phyloP scores from a whole-genome alignment of 2,888 invertebrate species.

The Eulithis prunata region DNA sequence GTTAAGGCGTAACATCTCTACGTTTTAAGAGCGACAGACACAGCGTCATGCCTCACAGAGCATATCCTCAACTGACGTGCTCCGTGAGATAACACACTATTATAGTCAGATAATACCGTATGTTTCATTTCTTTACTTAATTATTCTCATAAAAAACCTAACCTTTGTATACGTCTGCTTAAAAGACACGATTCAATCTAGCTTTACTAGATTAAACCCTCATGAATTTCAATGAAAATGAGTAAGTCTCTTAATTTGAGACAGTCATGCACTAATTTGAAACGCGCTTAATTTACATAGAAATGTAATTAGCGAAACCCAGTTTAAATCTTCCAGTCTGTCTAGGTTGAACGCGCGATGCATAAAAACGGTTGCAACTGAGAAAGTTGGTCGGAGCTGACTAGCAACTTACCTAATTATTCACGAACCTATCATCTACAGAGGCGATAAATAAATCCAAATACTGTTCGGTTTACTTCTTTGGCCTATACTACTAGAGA shows the following conservation, averaged over 20 bases:
- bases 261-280: slow-evolving; percentile 40
- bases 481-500: slow-evolving; percentile 1
- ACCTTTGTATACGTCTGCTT: neutral
- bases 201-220: slow-evolving; percentile 6
- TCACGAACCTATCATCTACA: slow-evolving; percentile 44
- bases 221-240: slow-evolving; percentile 12
- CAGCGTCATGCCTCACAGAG: no score
- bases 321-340: slow-evolving; percentile 42
- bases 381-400: slow-evolving; percentile 34
- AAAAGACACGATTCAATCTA: slow-evolving; percentile 4
- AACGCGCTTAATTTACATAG: slow-evolving; percentile 48
- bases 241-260: slow-evolving; percentile 33
- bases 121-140: no score
- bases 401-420: slow-evolving; percentile 52
- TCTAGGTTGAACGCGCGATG: slow-evolving; percentile 48
- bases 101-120: no score
- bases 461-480: slow-evolving; percentile 32
- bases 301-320: slow-evolving; percentile 49
- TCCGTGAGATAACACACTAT: no score
- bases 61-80: no score
- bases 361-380: slow-evolving; percentile 48
- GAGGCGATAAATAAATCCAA: slow-evolving; percentile 40
- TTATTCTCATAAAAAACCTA: no score
- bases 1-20: no score
- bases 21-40: no score